Percentiles rank a stretch among this genome's conserved stretches.
Evolutionary conservation across 2,113 vertebrate species (phyloP).

Genomic region (Aspidoscelis tigris): DNA sequence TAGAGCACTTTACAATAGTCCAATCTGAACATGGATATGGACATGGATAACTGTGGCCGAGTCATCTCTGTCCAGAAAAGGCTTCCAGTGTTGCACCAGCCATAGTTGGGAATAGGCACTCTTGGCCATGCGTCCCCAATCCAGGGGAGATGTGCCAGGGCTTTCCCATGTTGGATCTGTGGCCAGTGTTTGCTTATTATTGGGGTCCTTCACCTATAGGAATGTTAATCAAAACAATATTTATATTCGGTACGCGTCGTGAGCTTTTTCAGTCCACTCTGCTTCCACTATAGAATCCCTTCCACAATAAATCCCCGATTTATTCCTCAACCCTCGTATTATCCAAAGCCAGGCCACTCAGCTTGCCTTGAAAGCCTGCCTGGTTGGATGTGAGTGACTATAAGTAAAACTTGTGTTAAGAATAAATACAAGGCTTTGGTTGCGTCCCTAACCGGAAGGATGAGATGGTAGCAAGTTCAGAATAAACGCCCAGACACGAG

Average conservation of each 20-base stretch:
- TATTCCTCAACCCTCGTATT: neutral
- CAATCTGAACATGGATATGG: no score
- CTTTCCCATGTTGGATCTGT: no score
- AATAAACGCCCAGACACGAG: rapidly evolving
- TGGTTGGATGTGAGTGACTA: neutral
- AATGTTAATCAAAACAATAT: neutral
- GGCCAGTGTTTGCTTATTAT: no score
- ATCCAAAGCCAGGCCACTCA: neutral
- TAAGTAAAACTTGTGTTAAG: neutral
- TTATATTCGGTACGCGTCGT: neutral
- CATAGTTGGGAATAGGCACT: no score
- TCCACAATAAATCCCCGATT: neutral
- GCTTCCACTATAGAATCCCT: neutral
- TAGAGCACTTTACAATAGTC: no score
- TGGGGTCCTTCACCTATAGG: neutral
- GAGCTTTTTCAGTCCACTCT: neutral
- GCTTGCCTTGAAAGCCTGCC: neutral
- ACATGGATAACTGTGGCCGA: no score
- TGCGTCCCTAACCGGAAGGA: neutral
- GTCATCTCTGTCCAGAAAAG: no score
- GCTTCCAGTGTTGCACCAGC: no score
- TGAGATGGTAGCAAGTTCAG: neutral
- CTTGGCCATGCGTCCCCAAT: no score
- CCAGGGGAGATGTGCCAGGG: no score
- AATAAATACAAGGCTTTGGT: neutral